Evolutionary conservation across 2,113 vertebrate genomes (phyloP), one percentile per base, ranked within the genome.

Genomic region (Clarias batrachus): DNA sequence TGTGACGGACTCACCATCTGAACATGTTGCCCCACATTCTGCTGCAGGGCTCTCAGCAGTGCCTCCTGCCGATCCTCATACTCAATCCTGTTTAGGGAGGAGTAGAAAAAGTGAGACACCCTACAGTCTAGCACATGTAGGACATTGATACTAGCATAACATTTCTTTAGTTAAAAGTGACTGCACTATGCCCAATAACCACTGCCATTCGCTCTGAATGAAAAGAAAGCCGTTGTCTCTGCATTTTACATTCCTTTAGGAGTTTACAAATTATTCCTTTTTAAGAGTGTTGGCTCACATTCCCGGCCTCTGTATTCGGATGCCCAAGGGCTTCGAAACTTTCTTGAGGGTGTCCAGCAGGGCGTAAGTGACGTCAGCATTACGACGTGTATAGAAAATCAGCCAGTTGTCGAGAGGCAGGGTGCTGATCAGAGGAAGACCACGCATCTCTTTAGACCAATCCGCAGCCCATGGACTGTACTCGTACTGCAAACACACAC

Each of bases 381-480:
- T 97, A 2, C 95, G 95, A 0, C 94, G 93, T 0, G 96, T 95
- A 87, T 93, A 95, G 81, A 98, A 68, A 63, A 99, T 11, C 6
- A 98, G 27, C 98, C 98, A 99, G 91, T 93, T 96, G 1, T 96
- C 93, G 56, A 99, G 74, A 0, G 94, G 94, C 81, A 95, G 94
- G 1, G 93, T 85, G 0, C 73, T 94, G 57, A 96, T 97, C 80
- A 99, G 82, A 0, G 94, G 92, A 0, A 94, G 6, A 0, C 96
- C 97, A n/a, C 96, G 93, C 1, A 95, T 96, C 89, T 99, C 97
- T 91, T 90, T 97, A 25, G 95, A 89, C 98, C 98, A 99, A 68
- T 99, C 97, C 5, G 96, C 97, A 8, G 89, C 78, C 57, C 92
- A 92, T 0, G 96, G 95, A 77, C 94, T 95, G 93, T 97, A 99